These are phyloP conservation scores for Phrixothrix hirtus DNA, from an alignment of 2,888 invertebrate genomes.

Conservation along the genomic window DNA sequence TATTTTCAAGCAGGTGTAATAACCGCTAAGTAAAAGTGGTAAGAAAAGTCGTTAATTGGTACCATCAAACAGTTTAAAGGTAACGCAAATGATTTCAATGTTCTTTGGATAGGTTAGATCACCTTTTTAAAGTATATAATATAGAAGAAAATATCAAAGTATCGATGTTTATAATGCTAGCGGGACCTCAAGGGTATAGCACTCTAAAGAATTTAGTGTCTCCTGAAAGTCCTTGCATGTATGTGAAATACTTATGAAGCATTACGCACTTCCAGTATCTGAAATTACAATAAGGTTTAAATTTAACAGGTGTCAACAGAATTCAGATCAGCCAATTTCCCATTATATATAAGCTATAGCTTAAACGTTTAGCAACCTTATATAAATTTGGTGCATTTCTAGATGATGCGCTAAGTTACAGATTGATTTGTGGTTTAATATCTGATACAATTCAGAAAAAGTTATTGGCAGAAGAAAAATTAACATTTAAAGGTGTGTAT, in stretches of 20 bases:
- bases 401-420: conserved; percentile 21
- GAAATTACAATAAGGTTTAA: not conserved
- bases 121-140: no score
- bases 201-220: not conserved
- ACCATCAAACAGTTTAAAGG: no score
- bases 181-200: no score
- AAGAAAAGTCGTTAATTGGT: no score
- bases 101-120: no score
- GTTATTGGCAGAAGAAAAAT: conserved; percentile 5
- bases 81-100: no score
- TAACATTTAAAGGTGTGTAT: conserved; percentile 14
- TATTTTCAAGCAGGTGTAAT: no score
- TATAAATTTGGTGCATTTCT: conserved; percentile 21
- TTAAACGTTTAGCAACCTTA: conserved; percentile 9
- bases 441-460: conserved; percentile 16
- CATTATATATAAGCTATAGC: conserved; percentile 15
- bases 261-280: not conserved
- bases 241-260: not conserved
- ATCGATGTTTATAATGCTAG: no score
- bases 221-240: not conserved
- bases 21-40: no score
- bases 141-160: no score
- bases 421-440: conserved; percentile 18
- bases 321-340: conserved; percentile 4
- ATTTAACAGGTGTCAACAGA: conserved; percentile 13